phyloP scores from a whole-genome alignment of 2,888 invertebrate species.

The Hirtodrosophila trivittata region DNA sequence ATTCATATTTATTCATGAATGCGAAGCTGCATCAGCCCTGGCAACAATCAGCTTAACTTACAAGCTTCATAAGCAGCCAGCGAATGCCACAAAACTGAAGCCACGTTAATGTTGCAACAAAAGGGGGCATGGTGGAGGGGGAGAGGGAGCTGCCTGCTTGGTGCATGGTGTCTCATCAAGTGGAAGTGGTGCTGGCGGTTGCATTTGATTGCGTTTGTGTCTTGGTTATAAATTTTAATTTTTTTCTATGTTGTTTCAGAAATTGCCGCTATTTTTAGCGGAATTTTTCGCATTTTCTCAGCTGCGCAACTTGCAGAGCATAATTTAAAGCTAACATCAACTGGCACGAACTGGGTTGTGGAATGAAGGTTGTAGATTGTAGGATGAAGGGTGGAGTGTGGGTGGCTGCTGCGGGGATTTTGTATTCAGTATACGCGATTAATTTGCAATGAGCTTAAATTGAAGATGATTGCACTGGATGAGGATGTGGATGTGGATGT shows the following conservation, averaged over 20 bases:
- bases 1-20: conserved; percentile 69
- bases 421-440: conserved; percentile 51
- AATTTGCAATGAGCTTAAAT: conserved; percentile 77
- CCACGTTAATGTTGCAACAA: background rate
- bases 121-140: background rate
- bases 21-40: conserved; percentile 32
- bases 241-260: conserved; percentile 29
- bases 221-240: conserved; percentile 73
- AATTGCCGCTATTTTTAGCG: conserved; percentile 19
- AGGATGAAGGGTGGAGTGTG: background rate
- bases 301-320: background rate
- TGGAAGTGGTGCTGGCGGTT: conserved; percentile 25
- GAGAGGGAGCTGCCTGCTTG: conserved; percentile 8
- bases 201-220: conserved; percentile 71
- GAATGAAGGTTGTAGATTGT: no score
- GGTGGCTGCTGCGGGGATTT: background rate
- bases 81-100: conserved; percentile 32
- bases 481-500: conserved; percentile 5
- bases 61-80: conserved; percentile 66
- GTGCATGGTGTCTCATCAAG: conserved; percentile 31
- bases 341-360: background rate
- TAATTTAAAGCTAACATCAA: conserved; percentile 1
- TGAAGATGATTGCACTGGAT: conserved; percentile 73
- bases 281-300: conserved; percentile 10
- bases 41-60: conserved; percentile 73